Evolutionary conservation across 2,888 invertebrate genomes (phyloP), one percentile per base, ranked within the genome.

Genomic region (Pollenia labialis): DNA sequence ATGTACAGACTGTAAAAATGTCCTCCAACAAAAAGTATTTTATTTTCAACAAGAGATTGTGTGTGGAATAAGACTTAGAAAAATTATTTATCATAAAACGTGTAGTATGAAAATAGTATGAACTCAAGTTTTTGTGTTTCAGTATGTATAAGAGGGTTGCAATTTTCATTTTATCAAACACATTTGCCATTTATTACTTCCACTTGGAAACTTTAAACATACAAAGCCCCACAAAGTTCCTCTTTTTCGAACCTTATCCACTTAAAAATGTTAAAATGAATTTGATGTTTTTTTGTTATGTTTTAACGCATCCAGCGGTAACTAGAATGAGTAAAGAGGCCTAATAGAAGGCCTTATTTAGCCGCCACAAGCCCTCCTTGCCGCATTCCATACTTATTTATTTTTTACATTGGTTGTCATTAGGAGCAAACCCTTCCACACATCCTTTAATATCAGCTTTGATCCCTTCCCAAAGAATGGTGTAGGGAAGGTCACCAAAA

Each of bases 21-120:
- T 6, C 32, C 32, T 32, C 32, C 32, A 32, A 32, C 32, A 4
- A 4, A 32, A 32, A 32, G 12, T 58, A 32, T 32, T 40, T 58
- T 58, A 32, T 32, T 58, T 58, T 32, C 7, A 58, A 23, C 58
- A 23, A 58, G 58, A 40, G 40, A 58, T 58, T 58, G 14, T 58
- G 14, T 58, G 14, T 58, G 14, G 6, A 58, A 12, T 32, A 14
- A 58, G 58, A 32, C 11, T 32, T 32, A 32, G 58, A 32, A 32
- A 14, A 58, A 32, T 32, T 1, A 32, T 32, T 32, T 32, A 6
- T 32, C 6, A 6, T 32, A 32, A 32, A 32, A 32, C 32, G 32
- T 32, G 32, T 58, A 58, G 32, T 4, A 58, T n/a, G 3, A 58
- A 58, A 12, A 32, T 11, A 1, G 32, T 11, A 11, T 11, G 23